Evolutionary conservation across 2,113 vertebrate genomes (phyloP), one percentile per base, ranked within the genome.

Genomic region (Aptenodytes forsteri): DNA sequence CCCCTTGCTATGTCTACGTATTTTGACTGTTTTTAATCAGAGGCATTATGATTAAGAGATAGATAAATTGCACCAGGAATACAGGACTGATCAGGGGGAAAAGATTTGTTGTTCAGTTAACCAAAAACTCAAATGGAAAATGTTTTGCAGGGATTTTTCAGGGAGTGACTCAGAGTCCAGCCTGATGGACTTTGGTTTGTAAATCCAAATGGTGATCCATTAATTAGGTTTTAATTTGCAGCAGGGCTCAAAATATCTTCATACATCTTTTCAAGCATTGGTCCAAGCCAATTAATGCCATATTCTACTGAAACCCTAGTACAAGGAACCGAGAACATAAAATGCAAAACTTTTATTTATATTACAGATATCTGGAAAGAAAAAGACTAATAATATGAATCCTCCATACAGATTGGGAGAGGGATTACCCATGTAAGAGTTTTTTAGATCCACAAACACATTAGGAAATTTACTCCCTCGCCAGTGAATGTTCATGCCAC

Each of bases 1-100:
- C 38, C 6, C 12, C 46, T 54, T 1, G 1, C 10, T 36, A 7
- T 15, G 23, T 30, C 56, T 36, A 42, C 0, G 0, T 50, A 29
- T 70, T 84, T 64, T 47, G 54, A 32, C 54, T 38, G 17, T 1
- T 89, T 65, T 62, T 58, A 55, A 42, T 55, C 78, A 70, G 64
- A 81, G 15, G 25, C 34, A 49, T 70, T 1, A 18, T 3, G 12
- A 61, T 30, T 8, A 47, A 81, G 17, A 85, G 38, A 64, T 2
- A 40, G 3, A 47, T 5, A 78, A 82, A 70, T 8, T 22, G 34
- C 18, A 87, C 16, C 38, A 87, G 40, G 32, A 80, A 86, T 9
- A 20, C 5, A 32, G 56, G 20, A 64, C 44, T 54, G 27, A 64
- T 73, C 20, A 17, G 46, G 34, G 46, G 65, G 22, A 69, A 83